A percentile compares a stretch with the other conserved stretches of the same genome.
Conservation (phyloP, 2,113 vertebrate genomes). For the Plecotus auritus region DNA sequence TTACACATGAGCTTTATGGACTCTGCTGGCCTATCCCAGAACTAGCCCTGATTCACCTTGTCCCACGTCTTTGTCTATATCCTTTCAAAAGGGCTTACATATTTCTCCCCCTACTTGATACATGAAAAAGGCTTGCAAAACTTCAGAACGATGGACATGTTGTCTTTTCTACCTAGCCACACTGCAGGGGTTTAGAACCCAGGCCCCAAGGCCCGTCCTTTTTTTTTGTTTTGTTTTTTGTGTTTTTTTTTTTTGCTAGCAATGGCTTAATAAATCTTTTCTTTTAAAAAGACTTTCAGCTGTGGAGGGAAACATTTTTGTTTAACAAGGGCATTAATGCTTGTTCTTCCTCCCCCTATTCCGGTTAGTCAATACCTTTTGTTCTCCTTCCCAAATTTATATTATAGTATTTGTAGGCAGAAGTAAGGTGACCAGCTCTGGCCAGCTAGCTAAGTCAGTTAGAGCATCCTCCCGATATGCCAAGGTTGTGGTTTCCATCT, state of each 20-base stretch:
- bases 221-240: too few relatives aligned
- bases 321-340: background rate
- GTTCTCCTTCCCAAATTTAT: background rate
- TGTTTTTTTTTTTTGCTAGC: background rate
- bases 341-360: background rate
- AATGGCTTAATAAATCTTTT: background rate
- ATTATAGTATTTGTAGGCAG: background rate
- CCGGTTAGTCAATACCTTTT: conserved; percentile 5
- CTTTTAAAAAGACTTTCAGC: background rate
- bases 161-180: background rate
- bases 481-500: background rate
- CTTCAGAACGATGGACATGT: background rate
- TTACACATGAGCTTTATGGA: background rate
- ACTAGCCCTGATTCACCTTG: background rate
- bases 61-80: background rate
- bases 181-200: background rate
- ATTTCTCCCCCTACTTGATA: background rate
- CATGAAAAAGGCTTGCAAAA: background rate
- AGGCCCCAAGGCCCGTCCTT: background rate
- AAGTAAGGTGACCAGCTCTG: background rate
- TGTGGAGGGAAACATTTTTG: background rate
- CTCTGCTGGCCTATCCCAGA: background rate
- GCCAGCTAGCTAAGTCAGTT: background rate
- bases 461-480: background rate
- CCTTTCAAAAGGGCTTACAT: background rate